Conservation (phyloP, 1,140 invertebrate genomes). For the Sesamia nonagrioides region DNA sequence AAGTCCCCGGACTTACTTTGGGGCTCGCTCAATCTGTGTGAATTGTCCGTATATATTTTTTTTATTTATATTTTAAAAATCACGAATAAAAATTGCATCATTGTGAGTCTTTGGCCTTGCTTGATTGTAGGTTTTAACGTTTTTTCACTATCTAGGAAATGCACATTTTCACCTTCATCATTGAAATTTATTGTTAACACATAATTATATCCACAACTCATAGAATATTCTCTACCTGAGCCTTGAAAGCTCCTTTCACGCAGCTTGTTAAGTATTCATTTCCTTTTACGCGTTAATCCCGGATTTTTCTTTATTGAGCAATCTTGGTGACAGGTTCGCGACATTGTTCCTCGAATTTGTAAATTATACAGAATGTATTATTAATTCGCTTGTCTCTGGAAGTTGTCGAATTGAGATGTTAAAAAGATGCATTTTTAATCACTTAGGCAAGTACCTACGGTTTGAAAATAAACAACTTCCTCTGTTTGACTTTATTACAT, state of each 20-base stretch:
- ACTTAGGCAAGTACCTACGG: background rate
- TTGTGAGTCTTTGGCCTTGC: background rate
- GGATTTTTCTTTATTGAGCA: conserved; percentile 43
- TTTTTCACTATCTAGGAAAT: background rate
- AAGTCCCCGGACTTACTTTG: no score
- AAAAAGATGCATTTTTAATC: background rate
- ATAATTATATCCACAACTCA: background rate
- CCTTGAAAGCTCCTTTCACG: conserved; percentile 30
- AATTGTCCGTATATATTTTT: no score
- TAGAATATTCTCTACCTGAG: conserved; percentile 19
- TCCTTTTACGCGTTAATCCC: conserved; percentile 36
- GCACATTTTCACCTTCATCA: background rate
- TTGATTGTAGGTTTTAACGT: background rate
- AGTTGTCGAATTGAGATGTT: background rate
- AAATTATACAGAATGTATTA: conserved; percentile 18
- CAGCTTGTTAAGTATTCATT: conserved; percentile 37
- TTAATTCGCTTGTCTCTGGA: conserved; percentile 3
- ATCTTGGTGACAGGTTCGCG: conserved; percentile 26
- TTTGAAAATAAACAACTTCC: no score
- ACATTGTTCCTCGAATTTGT: conserved; percentile 27
- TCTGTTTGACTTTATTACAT: no score
- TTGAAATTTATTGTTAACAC: no score
- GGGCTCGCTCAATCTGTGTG: no score
- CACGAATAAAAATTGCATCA: no score
- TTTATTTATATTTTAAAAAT: no score